phyloP scores from a whole-genome alignment of 2,113 vertebrate species.

The Poecile atricapillus region DNA sequence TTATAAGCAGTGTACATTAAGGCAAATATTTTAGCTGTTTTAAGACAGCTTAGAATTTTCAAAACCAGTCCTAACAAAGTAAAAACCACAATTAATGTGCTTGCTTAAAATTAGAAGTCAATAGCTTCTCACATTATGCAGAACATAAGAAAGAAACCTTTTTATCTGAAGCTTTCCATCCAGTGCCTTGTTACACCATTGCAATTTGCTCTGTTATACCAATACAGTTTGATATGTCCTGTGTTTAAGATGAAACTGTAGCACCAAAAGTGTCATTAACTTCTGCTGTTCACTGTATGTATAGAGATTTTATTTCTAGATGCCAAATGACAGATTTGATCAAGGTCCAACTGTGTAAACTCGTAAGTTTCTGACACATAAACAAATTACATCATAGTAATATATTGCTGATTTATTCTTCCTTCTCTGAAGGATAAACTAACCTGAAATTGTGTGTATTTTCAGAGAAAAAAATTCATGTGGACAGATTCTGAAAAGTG shows the following conservation, averaged over 20 bases:
- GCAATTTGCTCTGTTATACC: background rate
- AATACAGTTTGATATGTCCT: background rate
- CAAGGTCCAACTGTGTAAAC: background rate
- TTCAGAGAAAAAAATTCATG: background rate
- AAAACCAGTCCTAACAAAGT: background rate
- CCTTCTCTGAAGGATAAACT: background rate
- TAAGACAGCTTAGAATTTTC: background rate
- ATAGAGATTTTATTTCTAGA: background rate
- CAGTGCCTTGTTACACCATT: background rate
- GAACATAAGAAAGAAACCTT: background rate
- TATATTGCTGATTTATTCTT: background rate
- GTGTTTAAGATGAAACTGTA: background rate
- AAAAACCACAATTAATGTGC: background rate
- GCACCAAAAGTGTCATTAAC: background rate
- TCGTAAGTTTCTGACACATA: background rate
- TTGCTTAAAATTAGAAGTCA: background rate
- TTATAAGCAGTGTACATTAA: background rate
- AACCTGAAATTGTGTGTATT: background rate
- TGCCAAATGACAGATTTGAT: background rate
- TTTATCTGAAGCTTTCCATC: background rate
- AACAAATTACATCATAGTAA: background rate
- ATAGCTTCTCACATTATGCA: background rate
- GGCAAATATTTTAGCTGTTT: background rate
- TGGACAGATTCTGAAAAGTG: background rate
- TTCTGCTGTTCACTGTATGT: accelerated